Conservation (phyloP, 2,797 vertebrate species). For the Poeciliopsis turneri region DNA sequence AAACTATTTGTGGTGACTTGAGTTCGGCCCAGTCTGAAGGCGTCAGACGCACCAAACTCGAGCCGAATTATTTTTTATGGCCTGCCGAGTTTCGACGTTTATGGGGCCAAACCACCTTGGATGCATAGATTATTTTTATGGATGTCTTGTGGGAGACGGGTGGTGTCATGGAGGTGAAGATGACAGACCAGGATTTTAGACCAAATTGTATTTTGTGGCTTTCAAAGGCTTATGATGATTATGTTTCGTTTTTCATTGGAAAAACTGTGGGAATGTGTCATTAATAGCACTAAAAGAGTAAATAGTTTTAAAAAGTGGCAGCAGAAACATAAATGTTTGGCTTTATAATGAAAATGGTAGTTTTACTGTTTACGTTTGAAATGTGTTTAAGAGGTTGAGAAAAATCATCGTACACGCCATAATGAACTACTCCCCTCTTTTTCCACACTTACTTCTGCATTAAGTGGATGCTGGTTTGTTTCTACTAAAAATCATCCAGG, state of each 20-base stretch:
- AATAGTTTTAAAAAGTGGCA: neutral
- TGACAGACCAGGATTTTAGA: neutral
- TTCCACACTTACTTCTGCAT: neutral
- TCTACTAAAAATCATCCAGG: neutral
- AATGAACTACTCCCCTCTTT: neutral
- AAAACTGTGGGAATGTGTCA: neutral
- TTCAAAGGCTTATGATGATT: neutral
- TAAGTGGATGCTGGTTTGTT: neutral
- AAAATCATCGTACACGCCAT: neutral
- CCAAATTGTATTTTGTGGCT: neutral
- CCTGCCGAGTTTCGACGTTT: neutral
- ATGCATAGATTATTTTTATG: neutral
- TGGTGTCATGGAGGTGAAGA: slow-evolving; percentile 3
- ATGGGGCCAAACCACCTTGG: neutral
- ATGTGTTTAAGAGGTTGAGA: neutral
- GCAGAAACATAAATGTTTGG: neutral
- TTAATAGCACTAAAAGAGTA: neutral
- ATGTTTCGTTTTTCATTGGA: neutral
- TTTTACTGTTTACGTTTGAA: neutral
- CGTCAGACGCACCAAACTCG: neutral
- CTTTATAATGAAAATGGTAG: neutral
- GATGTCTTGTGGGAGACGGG: neutral
- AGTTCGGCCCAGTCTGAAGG: neutral
- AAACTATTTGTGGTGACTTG: neutral
- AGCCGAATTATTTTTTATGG: slow-evolving; percentile 1